Conservation (phyloP, 2,797 vertebrate species). For the Hypotaenidia okinawae region DNA sequence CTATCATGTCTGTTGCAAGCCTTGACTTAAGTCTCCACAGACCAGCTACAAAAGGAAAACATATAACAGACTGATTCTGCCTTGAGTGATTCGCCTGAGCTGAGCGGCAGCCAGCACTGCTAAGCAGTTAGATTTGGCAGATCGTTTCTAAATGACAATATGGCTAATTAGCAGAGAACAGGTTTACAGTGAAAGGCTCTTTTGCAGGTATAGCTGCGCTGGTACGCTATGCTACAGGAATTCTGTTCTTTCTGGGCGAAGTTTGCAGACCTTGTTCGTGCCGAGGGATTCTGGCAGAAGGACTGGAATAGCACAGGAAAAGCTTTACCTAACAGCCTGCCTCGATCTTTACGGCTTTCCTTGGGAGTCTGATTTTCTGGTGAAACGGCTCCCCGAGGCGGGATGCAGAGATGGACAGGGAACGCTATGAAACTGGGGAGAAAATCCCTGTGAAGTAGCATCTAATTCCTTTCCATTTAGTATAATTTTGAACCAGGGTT, state of each 20-base stretch:
- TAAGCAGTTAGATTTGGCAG: conserved; percentile 34
- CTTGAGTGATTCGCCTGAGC: neutral
- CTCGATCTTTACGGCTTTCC: neutral
- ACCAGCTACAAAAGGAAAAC: neutral
- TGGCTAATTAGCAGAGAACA: conserved; percentile 12
- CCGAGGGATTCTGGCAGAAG: neutral
- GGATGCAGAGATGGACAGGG: neutral
- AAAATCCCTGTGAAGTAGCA: neutral
- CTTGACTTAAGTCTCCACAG: neutral
- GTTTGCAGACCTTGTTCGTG: neutral
- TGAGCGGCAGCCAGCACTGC: conserved; percentile 21
- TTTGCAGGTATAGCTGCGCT: neutral
- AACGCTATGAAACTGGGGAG: neutral
- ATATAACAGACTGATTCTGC: neutral
- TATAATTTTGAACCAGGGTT: neutral
- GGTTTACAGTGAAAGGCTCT: neutral
- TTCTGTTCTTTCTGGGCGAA: neutral
- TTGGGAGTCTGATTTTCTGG: conserved; percentile 14
- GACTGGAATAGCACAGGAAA: neutral
- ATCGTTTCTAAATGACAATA: conserved; percentile 34
- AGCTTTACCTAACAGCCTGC: neutral
- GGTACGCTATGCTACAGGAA: neutral
- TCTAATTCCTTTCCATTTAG: conserved; percentile 4
- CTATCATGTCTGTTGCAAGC: neutral
- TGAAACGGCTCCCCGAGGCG: neutral